Base-by-base conservation (phyloP, 92 coral and sea anemone species). In the Scolanthus callimorphus region DNA sequence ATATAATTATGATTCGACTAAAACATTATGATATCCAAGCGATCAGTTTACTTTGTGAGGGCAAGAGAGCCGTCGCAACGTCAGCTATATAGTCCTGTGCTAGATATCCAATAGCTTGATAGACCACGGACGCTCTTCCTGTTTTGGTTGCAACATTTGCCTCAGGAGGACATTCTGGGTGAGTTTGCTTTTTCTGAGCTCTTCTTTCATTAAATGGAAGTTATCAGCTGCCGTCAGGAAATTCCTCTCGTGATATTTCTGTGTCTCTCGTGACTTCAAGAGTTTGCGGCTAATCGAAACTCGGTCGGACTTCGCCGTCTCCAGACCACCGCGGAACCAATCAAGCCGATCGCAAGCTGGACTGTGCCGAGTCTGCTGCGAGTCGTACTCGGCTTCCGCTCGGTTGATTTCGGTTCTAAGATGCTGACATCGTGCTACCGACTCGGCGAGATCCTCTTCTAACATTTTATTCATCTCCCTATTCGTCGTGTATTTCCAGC, bases 391-490 rank as follows among this genome's bases (percentile, higher is more conserved):
- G 19, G 25, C 17, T 28, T 52, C 71, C 28, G 70, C 72, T 27
- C 58, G 60, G 27, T 81, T 46, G 57, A 85, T 72, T 51, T 81
- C 85, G 31, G 59, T 81, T 49, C 84, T 60, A 12, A 71, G 62
- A 15, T 58, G 62, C 27, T 79, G 57, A 29, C 88, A 85, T 2
- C 74, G 72, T 1, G 44, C 30, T 22, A 53, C 59, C 3, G 81
- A 49, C 3, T 59, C 65, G 20, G 63, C 71, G 13, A 85, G 67
- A 21, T 58, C 72, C 23, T 70, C 49, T 30, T 76, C 61, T 19
- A 85, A 51, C 13, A 69, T 62, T 11, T 37, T 70, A 10, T 67
- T 52, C 83, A 85, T 74, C 15, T 67, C 59, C 11, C 27, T 49
- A 13, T 69, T 69, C 6, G 57, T 27, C 3, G 67, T 49, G 48